A percentile compares a stretch with the other conserved stretches of the same genome.
These are phyloP conservation scores for Idaea dimidiata DNA, from an alignment of 2,888 invertebrate species.

Conservation along the genomic window DNA sequence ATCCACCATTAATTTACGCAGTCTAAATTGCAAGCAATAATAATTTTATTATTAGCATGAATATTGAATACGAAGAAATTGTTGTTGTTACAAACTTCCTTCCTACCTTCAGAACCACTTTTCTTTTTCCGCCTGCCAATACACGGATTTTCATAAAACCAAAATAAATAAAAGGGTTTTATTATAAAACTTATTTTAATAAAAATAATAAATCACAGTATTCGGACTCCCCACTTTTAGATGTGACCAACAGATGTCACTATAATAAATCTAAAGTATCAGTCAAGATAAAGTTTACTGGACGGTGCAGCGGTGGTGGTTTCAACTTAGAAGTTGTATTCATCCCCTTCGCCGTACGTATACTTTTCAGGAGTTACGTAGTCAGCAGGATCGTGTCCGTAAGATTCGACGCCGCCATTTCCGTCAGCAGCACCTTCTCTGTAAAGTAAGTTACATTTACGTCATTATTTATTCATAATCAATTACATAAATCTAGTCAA, in stretches of 20 bases:
- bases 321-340: conserved; percentile 53
- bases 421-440: conserved; percentile 64
- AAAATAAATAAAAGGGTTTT: not conserved
- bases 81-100: no score
- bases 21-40: no score
- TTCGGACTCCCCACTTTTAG: not conserved
- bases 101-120: no score
- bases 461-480: no score
- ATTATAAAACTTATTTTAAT: not conserved
- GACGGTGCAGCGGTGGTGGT: not conserved
- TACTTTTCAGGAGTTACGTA: conserved; percentile 70
- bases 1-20: no score
- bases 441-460: conserved; percentile 22
- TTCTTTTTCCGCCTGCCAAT: no score
- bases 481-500: no score
- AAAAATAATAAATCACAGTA: not conserved
- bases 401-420: conserved; percentile 68
- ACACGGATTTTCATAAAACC: no score
- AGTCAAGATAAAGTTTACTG: not conserved
- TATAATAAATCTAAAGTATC: conserved; percentile 7
- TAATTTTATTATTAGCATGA: no score
- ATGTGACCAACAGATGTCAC: conserved; percentile 15
- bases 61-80: no score
- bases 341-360: conserved; percentile 66
- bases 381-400: conserved; percentile 67